Evolutionary conservation across 2,888 invertebrate genomes (phyloP), one percentile per base, ranked within the genome.

Genomic region (Harmothoe impar): DNA sequence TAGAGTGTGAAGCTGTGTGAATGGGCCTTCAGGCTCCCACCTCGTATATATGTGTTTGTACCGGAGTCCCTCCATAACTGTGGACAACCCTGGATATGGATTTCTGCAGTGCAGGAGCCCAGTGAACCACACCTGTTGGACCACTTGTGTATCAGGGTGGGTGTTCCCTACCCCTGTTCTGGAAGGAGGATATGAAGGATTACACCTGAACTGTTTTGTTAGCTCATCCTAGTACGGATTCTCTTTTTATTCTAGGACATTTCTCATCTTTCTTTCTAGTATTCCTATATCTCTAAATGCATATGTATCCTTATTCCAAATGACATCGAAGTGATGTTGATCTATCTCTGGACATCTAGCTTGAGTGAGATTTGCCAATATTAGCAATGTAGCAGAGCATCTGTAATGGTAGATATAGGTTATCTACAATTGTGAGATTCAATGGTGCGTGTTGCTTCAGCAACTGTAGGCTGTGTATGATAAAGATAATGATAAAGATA

Each of bases 391-490:
- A 43, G 31, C 43, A 81, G n/a, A 43, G 7, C 43, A 33, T 33
- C 35, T 81, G 81, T 35, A 81, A 5, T 43, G 43, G 81, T 81
- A 81, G 81, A 23, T 35, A 81, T 35, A 81, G 81, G 20, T 23
- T 43, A 81, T 81, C 81, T 81, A 81, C 81, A 81, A 35, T 81
- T 81, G 81, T 81, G 81, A 81, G 81, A 81, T 81, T 81, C 43
- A 43, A 81, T 81, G 81, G 81, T 81, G 81, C 81, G 81, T 35
- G 81, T 81, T 81, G 81, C 81, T 35, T 35, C 10, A 81, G 81
- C 81, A 81, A 81, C 81, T n/a, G 81, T 81, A 81, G 81, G 81
- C 81, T 81, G 81, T 81, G 81, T 81, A 35, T 1, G 81, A 81
- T 81, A 81, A 33, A 33, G n/a, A n/a, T n/a, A 25, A 81, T 7